Conservation (phyloP, 2,113 vertebrate species). For the Eretmochelys imbricata region DNA sequence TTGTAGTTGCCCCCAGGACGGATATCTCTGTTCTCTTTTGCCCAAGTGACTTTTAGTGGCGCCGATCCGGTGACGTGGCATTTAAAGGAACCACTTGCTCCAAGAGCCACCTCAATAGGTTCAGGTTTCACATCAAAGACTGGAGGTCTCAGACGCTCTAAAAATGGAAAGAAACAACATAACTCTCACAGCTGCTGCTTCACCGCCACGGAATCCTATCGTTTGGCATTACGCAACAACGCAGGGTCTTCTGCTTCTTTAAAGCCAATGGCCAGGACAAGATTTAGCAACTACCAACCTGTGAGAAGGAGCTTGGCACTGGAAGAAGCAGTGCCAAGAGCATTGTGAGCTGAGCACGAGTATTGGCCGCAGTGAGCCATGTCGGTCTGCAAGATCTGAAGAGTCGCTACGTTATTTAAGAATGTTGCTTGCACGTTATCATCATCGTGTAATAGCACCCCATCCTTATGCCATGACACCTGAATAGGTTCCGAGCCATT, state of each 20-base stretch:
- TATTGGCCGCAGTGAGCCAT: slow-evolving; percentile 91
- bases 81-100: slow-evolving; percentile 90
- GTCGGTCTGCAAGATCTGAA: slow-evolving; percentile 86
- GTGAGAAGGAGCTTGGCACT: slow-evolving; percentile 93
- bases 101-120: slow-evolving; percentile 88
- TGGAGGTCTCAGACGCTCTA: slow-evolving; percentile 93
- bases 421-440: slow-evolving; percentile 87
- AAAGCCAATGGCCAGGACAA: not conserved
- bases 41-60: slow-evolving; percentile 96
- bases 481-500: slow-evolving; percentile 93
- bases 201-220: not conserved
- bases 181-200: not conserved
- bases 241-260: not conserved
- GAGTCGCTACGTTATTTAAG: slow-evolving; percentile 90
- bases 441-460: slow-evolving; percentile 81
- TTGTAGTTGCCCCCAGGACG: slow-evolving; percentile 94
- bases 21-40: slow-evolving; percentile 97
- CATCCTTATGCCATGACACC: slow-evolving; percentile 94
- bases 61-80: slow-evolving; percentile 92
- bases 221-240: not conserved
- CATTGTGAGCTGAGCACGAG: slow-evolving; percentile 92
- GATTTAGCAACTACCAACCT: slow-evolving; percentile 83
- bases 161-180: slow-evolving; percentile 62
- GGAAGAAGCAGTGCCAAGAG: slow-evolving; percentile 92
- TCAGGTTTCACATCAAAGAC: slow-evolving; percentile 92